Evolutionary conservation across 2,113 vertebrate genomes (phyloP).

Genomic region (Chitala chitala): DNA sequence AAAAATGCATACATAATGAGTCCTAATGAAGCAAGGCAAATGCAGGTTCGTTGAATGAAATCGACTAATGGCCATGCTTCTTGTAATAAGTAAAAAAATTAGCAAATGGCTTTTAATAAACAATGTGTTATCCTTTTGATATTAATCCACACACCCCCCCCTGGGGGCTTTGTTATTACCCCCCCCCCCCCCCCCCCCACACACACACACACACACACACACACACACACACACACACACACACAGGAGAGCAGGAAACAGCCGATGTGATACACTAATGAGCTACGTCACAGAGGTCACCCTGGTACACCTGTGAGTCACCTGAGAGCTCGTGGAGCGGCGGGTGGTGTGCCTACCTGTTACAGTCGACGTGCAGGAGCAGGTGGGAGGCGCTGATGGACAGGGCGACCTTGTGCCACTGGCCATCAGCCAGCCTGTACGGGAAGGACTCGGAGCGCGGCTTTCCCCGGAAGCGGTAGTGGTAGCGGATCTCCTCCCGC

Average conservation of each 20-base stretch:
- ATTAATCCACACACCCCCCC: too few species aligned
- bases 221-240: too few species aligned
- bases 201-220: neutral
- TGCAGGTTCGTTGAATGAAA: too few species aligned
- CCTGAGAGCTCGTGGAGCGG: neutral
- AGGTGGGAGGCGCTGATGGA: conserved; percentile 83
- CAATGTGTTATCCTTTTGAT: too few species aligned
- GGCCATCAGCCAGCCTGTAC: conserved; percentile 84
- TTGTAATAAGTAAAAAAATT: neutral
- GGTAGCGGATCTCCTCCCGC: conserved; percentile 84
- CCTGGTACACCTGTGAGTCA: too few species aligned
- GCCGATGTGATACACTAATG: neutral
- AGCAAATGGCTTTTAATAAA: too few species aligned
- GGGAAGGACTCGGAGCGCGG: conserved; percentile 83
- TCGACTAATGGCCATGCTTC: neutral
- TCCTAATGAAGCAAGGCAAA: too few species aligned
- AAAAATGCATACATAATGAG: too few species aligned
- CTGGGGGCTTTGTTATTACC: neutral
- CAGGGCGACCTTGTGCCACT: conserved; percentile 83
- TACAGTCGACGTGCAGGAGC: conserved; percentile 86
- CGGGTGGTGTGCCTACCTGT: conserved; percentile 64
- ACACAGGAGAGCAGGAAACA: too few species aligned
- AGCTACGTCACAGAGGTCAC: neutral
- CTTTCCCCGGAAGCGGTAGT: conserved; percentile 79
- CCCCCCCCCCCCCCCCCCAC: too few species aligned